Base-by-base conservation (phyloP, 2,797 vertebrate genomes). In the Ambastaia sidthimunki region DNA sequence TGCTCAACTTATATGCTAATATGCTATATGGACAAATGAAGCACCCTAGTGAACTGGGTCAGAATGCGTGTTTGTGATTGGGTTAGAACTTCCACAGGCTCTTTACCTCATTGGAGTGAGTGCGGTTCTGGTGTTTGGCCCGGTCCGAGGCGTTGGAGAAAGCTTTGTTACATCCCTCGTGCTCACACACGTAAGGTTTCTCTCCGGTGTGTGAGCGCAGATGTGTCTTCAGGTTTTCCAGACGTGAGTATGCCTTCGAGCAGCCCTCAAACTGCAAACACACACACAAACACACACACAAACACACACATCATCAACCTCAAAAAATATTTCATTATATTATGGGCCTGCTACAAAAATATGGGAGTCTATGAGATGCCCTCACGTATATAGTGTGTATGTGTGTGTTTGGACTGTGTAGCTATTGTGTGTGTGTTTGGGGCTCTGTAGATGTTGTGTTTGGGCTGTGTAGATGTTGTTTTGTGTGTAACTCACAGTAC, bases 161-260 rank as follows among this genome's bases (percentile, higher is more conserved):
- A 48, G 98, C 97, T 85, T 99, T 99, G 94, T 97, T 98, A 92
- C 98, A 99, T 57, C 96, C 97, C 82, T 99, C 97, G 0, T 99
- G 97, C 87, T 99, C 97, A 9, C 97, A 99, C 84, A 99, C 96
- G 21, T 99, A 99, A 0, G 97, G 97, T 85, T 98, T 99, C 93
- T 99, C 97, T 71, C 97, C 97, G 52, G 97, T 99, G 93, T 99
- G 97, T 19, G 97, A 99, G 89, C 97, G 95, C 91, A 99, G 94
- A 84, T 99, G 98, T 0, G 98, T 99, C 90, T 99, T 99, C 87
- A 99, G 96, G 89, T 99, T 99, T 94, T 99, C 97, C 90, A 99
- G 93, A 74, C 97, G 96, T 18, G 97, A 99, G 93, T 99, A 99
- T 72, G 97, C 97, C 89, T 99, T 99, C 7, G 93, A 91, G 88